Percentiles rank a stretch among this genome's conserved stretches.
Evolutionary conservation across 1,140 invertebrate genomes (phyloP).

Genomic region (Argopecten irradians): DNA sequence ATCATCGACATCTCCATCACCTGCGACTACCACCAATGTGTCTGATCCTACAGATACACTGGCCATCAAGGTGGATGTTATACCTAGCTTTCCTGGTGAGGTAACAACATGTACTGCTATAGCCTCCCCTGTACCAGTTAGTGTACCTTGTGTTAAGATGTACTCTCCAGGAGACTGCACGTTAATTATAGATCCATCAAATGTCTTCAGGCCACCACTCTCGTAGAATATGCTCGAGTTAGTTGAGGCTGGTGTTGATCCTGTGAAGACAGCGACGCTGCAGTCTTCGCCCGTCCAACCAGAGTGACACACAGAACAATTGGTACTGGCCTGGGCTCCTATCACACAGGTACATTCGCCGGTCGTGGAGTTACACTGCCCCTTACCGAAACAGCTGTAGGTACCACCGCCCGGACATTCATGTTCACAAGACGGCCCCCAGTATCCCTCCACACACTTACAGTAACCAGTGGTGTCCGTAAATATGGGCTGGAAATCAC

Average conservation of each 20-base stretch:
- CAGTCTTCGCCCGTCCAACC: constrained; percentile 61
- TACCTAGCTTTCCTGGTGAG: neutral
- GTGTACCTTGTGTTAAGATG: constrained; percentile 33
- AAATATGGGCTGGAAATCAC: constrained; percentile 30
- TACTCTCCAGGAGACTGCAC: constrained; percentile 56
- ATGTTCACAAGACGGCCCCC: constrained; percentile 56
- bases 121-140: neutral
- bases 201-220: constrained; percentile 54
- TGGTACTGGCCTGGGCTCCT: constrained; percentile 28
- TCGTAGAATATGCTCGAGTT: neutral
- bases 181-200: constrained; percentile 57
- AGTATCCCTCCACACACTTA: constrained; percentile 59
- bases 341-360: constrained; percentile 53
- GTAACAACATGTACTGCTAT: constrained; percentile 24
- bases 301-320: constrained; percentile 52
- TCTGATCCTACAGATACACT: constrained; percentile 32
- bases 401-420: constrained; percentile 55
- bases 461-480: constrained; percentile 51
- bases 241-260: neutral
- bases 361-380: constrained; percentile 48
- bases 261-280: constrained; percentile 48
- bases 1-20: neutral
- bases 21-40: constrained; percentile 38
- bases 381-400: constrained; percentile 57
- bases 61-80: neutral